Percentiles rank a stretch among this genome's conserved stretches.
Evolutionary conservation across 2,888 invertebrate species (phyloP).

Genomic region (Cantharis rufa): DNA sequence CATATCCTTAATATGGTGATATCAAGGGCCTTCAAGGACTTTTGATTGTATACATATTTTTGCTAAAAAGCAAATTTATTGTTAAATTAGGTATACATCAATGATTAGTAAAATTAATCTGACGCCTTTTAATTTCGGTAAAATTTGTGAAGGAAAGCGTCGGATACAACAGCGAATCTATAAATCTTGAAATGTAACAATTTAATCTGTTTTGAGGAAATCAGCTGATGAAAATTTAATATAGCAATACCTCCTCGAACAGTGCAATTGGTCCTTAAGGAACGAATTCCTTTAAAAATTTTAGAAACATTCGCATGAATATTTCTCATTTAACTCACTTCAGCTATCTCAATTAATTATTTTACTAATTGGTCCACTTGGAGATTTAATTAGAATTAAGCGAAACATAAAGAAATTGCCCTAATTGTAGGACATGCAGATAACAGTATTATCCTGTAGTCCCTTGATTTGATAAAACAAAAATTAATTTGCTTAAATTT

Average conservation of each 20-base stretch:
- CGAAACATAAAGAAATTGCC: neutral
- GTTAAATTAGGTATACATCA: too few species aligned
- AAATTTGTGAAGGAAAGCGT: neutral
- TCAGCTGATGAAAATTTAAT: neutral
- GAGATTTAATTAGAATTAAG: neutral
- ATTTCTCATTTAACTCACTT: neutral
- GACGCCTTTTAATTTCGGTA: neutral
- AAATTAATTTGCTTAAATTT: slow-evolving; percentile 24
- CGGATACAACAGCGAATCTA: neutral
- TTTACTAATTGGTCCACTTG: neutral
- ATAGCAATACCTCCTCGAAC: neutral
- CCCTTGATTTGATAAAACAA: slow-evolving; percentile 1
- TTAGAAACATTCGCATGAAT: neutral
- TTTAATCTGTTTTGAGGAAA: neutral
- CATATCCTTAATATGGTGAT: too few species aligned
- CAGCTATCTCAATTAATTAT: neutral
- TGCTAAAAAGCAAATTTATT: too few species aligned
- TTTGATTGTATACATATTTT: too few species aligned
- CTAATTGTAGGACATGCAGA: neutral
- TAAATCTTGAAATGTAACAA: neutral
- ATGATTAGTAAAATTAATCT: neutral
- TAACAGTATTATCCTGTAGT: neutral
- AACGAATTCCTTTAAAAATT: neutral
- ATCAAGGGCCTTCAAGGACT: too few species aligned
- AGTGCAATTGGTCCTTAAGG: neutral